Percentiles rank a stretch among this genome's conserved stretches.
Evolutionary conservation across 2,113 vertebrate species (phyloP).

Genomic region (Taurulus bubalis): DNA sequence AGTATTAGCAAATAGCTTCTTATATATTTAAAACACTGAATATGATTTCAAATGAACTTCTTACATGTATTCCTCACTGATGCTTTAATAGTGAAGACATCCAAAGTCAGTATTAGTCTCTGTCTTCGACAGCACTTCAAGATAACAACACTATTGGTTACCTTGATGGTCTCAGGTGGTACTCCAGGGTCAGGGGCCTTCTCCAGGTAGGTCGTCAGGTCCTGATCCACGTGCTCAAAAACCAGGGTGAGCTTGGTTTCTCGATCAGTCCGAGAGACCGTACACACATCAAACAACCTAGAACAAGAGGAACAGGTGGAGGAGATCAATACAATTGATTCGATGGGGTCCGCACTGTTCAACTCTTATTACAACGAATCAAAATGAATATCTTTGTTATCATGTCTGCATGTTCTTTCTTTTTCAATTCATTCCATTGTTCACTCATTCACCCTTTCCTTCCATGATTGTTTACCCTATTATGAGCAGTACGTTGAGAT

Average conservation of each 20-base stretch:
- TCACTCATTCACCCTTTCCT: background rate
- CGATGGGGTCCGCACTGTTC: background rate
- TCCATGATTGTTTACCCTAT: background rate
- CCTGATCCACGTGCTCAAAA: constrained; percentile 99
- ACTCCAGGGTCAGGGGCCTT: constrained; percentile 98
- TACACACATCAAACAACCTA: constrained; percentile 98
- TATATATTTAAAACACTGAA: constrained; percentile 31
- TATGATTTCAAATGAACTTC: constrained; percentile 9
- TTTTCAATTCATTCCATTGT: background rate
- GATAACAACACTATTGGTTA: constrained; percentile 69
- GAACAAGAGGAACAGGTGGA: constrained; percentile 54
- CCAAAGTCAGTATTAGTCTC: background rate
- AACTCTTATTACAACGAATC: background rate
- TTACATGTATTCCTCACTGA: background rate
- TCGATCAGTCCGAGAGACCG: constrained; percentile 95
- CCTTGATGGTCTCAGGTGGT: constrained; percentile 98
- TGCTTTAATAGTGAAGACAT: background rate
- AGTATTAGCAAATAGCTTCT: constrained; percentile 35
- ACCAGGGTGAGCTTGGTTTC: constrained; percentile 98
- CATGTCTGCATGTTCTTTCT: background rate
- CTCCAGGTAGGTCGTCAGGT: constrained; percentile 98
- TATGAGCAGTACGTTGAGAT: background rate
- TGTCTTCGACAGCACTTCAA: background rate
- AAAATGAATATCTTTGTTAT: too few relatives aligned
- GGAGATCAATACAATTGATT: constrained; percentile 42